These are phyloP conservation scores for Teinopalpus imperialis DNA, from an alignment of 2,888 invertebrate species.

Conservation along the genomic window DNA sequence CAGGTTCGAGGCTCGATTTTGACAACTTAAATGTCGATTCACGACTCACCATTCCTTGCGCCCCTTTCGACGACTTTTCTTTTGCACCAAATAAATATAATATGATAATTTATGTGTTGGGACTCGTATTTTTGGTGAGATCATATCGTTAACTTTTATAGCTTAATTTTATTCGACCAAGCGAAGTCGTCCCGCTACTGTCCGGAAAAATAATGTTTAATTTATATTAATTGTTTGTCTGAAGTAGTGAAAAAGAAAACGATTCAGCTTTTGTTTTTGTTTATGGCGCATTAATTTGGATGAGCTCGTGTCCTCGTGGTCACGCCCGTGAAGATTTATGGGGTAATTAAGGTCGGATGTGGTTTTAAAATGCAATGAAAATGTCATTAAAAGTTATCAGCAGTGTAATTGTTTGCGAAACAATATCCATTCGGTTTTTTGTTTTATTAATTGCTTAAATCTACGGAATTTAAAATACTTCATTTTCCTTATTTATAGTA, in stretches of 20 bases:
- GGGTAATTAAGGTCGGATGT: constrained; percentile 37
- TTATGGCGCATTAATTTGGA: constrained; percentile 38
- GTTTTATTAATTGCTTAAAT: too few species aligned
- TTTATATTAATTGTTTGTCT: constrained; percentile 48
- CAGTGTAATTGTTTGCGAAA: constrained; percentile 34
- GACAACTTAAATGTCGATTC: constrained; percentile 59
- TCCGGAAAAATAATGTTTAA: constrained; percentile 30
- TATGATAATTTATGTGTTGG: constrained; percentile 54
- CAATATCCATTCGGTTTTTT: constrained; percentile 31
- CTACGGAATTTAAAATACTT: constrained; percentile 2
- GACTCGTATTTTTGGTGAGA: constrained; percentile 40
- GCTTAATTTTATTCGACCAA: constrained; percentile 58
- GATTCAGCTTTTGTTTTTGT: constrained; percentile 39
- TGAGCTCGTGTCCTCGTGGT: constrained; percentile 29
- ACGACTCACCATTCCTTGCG: constrained; percentile 33
- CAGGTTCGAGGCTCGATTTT: constrained; percentile 49
- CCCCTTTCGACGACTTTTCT: constrained; percentile 45
- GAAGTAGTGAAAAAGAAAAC: constrained; percentile 36
- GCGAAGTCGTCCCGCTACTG: constrained; percentile 30
- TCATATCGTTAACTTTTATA: constrained; percentile 64
- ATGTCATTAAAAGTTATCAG: constrained; percentile 37
- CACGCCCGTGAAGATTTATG: constrained; percentile 27
- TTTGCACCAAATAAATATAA: constrained; percentile 46
- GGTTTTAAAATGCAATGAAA: constrained; percentile 40
- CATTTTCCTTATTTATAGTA: constrained; percentile 35